Percentiles rank a stretch among this genome's conserved stretches.
These are phyloP conservation scores for Sebastes umbrosus DNA, from an alignment of 2,797 vertebrate genomes.

Conservation along the genomic window DNA sequence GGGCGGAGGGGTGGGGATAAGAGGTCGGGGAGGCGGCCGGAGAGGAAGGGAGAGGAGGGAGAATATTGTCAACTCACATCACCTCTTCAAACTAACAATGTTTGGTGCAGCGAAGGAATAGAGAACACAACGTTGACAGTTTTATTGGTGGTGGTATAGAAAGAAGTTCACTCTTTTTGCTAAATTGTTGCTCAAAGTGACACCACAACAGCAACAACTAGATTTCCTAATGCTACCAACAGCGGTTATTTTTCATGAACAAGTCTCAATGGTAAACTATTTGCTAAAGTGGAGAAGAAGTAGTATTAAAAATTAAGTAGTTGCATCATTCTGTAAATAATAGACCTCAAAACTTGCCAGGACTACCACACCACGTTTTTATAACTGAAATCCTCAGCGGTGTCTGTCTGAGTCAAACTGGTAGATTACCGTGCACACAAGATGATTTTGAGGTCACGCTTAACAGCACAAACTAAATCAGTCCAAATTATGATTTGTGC, in stretches of 20 bases:
- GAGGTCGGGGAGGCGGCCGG: conserved; percentile 11
- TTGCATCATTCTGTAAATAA: background rate
- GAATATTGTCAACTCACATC: conserved; percentile 67
- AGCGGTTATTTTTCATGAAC: background rate
- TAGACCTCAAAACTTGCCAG: background rate
- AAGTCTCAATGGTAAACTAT: background rate
- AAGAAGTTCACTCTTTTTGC: conserved; percentile 27
- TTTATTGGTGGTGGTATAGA: conserved; percentile 21
- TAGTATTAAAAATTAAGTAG: background rate
- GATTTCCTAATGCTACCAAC: background rate
- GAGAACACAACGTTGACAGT: conserved; percentile 48
- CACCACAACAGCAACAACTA: background rate
- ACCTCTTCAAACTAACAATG: conserved; percentile 67
- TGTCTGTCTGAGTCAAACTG: background rate
- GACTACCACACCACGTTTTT: background rate
- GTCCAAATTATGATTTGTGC: background rate
- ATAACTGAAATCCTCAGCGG: background rate
- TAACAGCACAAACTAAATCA: background rate
- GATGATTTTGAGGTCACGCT: background rate
- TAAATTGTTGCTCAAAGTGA: conserved; percentile 34
- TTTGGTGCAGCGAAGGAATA: conserved; percentile 40
- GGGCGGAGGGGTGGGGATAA: conserved; percentile 31
- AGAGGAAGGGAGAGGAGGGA: conserved; percentile 15
- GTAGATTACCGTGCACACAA: background rate
- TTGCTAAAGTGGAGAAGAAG: background rate